These are phyloP conservation scores for Cryptus viduatorius DNA, from an alignment of 2,888 invertebrate genomes.

Conservation along the genomic window DNA sequence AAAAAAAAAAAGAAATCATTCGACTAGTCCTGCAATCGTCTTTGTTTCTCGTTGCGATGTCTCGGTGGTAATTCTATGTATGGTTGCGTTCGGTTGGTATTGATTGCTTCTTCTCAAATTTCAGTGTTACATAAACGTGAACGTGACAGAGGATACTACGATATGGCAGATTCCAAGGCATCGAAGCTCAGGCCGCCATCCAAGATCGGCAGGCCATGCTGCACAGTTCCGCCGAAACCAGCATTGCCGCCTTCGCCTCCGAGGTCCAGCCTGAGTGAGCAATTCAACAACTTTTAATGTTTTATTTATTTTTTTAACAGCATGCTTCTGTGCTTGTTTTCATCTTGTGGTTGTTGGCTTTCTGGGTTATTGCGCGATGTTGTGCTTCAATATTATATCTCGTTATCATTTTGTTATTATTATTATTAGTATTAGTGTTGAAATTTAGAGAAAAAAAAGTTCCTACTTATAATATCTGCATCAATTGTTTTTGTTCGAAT, in stretches of 20 bases:
- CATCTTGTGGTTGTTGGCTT: not conserved
- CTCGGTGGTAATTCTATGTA: not conserved
- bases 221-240: constrained; percentile 88
- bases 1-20: too few relatives aligned
- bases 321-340: not conserved
- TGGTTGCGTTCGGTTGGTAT: not conserved
- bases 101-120: constrained; percentile 48
- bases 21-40: too few relatives aligned
- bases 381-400: too few relatives aligned
- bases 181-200: constrained; percentile 89
- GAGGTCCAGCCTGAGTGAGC: constrained; percentile 71
- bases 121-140: constrained; percentile 69
- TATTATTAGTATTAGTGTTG: too few relatives aligned
- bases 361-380: not conserved
- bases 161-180: constrained; percentile 85
- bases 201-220: constrained; percentile 90
- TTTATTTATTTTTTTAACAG: too few relatives aligned
- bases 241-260: constrained; percentile 88
- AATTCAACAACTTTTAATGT: not conserved
- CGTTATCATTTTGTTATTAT: too few relatives aligned
- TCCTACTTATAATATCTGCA: too few relatives aligned
- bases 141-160: constrained; percentile 54
- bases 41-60: too few relatives aligned
- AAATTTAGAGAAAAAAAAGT: too few relatives aligned
- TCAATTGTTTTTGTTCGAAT: too few relatives aligned